Evolutionary conservation across 2,113 vertebrate species (phyloP), one percentile per base, ranked within the genome.

Genomic region (Mustelus asterias): DNA sequence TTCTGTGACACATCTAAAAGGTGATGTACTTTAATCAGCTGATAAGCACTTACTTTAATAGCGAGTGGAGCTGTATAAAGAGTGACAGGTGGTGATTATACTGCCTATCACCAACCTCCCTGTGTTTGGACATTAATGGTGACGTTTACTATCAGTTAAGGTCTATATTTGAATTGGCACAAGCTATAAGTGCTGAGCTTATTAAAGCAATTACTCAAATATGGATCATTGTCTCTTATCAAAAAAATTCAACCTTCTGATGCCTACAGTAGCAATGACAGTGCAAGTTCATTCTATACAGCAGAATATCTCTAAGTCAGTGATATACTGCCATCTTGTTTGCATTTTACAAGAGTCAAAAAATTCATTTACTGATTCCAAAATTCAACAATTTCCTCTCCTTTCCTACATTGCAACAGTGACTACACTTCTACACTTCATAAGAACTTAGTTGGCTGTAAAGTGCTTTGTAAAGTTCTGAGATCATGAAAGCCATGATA

Each of bases 21-120:
- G 63, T 96, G 96, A 96, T 96, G 96, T 97, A 96, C 96, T 97
- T 96, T 92, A 97, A 97, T 97, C 97, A 96, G 96, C 96, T 0
- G 98, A 97, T 98, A 98, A 98, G 97, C 97, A 97, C 88, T 97
- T 97, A 97, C 97, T 97, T 97, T 97, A 97, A 97, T 97, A 97
- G 97, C 97, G 97, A 98, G 97, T 96, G 97, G 97, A 97, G 97
- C 97, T 97, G 96, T 97, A 97, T 97, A 96, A 97, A 58, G n/a
- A 2, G 96, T 93, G 89, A 93, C 89, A 18, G 58, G 89, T 93
- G 29, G 58, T 96, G 97, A 98, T 98, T 98, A 97, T 97, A 26
- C 96, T 96, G 96, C 58, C 97, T 97, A 96, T 97, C 96, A 97
- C 96, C 96, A 95, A 96, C 33, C 97, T 96, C 96, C 20, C 96